Evolutionary conservation across 2,113 vertebrate species (phyloP).

Genomic region (Dunckerocampus dactyliophorus): DNA sequence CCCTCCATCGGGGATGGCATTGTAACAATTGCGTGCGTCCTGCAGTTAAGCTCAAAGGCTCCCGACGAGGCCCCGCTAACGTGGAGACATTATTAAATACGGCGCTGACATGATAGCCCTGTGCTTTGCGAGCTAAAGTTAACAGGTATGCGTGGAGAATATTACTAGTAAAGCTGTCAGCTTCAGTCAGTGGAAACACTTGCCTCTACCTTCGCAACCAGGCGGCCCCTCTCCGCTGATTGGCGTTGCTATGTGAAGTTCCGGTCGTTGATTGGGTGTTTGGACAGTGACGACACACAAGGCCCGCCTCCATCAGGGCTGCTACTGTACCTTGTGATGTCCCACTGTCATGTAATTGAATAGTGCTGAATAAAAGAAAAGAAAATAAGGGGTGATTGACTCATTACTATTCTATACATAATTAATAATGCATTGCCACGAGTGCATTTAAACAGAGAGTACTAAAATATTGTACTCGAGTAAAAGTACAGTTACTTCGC

Average conservation of each 20-base stretch:
- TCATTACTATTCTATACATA: no score
- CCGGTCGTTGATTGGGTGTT: conserved; percentile 41
- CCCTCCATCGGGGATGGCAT: conserved; percentile 79
- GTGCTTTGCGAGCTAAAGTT: conserved; percentile 6
- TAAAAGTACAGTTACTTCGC: no score
- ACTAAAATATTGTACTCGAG: no score
- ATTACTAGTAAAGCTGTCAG: no score
- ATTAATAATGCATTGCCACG: no score
- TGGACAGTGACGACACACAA: not conserved
- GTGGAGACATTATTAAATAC: not conserved
- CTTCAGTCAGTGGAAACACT: conserved; percentile 41
- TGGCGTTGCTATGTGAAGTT: conserved; percentile 57
- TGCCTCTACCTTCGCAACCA: conserved; percentile 63
- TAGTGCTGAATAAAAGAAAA: no score
- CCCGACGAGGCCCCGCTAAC: conserved; percentile 22
- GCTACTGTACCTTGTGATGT: no score
- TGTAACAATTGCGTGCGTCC: conserved; percentile 36
- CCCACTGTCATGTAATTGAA: not conserved
- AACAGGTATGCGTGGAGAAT: no score
- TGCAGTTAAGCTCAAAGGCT: conserved; percentile 37
- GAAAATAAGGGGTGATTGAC: no score
- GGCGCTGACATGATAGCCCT: not conserved
- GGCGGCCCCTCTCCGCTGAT: conserved; percentile 54
- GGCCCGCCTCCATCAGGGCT: conserved; percentile 41
- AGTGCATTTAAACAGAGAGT: no score